Evolutionary conservation across 53 echinoderm and acorn worm genomes (phyloP).

Genomic region (Patiria pectinifera): DNA sequence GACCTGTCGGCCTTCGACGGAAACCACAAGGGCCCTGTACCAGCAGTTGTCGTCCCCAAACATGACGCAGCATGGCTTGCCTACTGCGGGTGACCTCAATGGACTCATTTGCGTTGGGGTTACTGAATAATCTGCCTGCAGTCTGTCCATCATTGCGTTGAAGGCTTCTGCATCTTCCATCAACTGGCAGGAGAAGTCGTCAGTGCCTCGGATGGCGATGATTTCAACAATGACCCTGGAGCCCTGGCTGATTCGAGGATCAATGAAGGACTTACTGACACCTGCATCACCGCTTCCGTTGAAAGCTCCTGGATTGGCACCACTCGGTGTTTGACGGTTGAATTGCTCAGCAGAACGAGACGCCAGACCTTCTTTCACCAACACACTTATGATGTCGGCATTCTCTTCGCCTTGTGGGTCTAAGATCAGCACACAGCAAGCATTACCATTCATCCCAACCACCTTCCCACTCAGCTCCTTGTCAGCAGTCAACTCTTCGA

Average conservation of each 20-base stretch:
- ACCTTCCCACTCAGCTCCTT: conserved; percentile 87
- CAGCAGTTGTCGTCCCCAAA: conserved; percentile 86
- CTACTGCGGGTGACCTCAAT: conserved; percentile 55
- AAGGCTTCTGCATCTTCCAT: conserved; percentile 78
- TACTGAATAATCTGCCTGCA: conserved; percentile 70
- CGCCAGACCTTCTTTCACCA: conserved; percentile 86
- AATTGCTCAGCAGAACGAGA: conserved; percentile 58
- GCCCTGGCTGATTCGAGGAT: conserved; percentile 39
- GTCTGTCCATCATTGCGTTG: conserved; percentile 76
- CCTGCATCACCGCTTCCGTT: conserved; percentile 41
- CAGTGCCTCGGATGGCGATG: conserved; percentile 63
- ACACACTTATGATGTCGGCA: conserved; percentile 75
- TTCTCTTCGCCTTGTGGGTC: conserved; percentile 86
- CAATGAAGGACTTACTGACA: conserved; percentile 14
- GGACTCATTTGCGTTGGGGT: conserved; percentile 35
- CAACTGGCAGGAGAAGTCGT: conserved; percentile 87
- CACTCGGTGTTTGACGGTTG: conserved; percentile 1
- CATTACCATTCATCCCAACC: conserved; percentile 68
- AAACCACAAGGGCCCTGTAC: conserved; percentile 85
- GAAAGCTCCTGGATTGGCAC: conserved; percentile 30
- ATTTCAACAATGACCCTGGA: conserved; percentile 64
- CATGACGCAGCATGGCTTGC: conserved; percentile 84
- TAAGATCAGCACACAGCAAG: conserved; percentile 76
- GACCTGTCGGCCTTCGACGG: conserved; percentile 56
- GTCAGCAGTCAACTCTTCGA: conserved; percentile 81